Percentiles rank a stretch among this genome's conserved stretches.
Conservation (phyloP, 2,888 invertebrate genomes). For the Epinotia bilunana region DNA sequence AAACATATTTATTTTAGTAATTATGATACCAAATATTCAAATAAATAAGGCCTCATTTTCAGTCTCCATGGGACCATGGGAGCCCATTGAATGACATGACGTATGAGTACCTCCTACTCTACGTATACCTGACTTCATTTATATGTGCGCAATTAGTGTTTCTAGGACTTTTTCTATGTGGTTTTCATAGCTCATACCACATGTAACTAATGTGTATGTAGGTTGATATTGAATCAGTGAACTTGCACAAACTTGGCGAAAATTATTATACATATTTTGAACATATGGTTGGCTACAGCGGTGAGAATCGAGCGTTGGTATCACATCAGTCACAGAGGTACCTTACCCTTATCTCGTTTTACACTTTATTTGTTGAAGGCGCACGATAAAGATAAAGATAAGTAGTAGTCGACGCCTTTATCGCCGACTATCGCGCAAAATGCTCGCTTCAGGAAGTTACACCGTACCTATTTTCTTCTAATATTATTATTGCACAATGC, state of each 20-base stretch:
- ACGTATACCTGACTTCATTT: no score
- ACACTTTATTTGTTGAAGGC: constrained; percentile 82
- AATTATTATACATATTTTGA: constrained; percentile 7
- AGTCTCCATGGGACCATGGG: no score
- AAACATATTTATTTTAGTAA: no score
- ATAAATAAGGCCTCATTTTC: no score
- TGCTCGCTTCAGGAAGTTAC: constrained; percentile 70
- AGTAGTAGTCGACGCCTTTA: constrained; percentile 76
- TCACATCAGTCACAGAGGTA: constrained; percentile 68
- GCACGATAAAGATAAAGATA: constrained; percentile 81
- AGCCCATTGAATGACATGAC: no score
- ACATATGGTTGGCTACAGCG: constrained; percentile 9
- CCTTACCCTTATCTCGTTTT: constrained; percentile 78
- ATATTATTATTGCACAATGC: constrained; percentile 42
- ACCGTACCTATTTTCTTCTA: constrained; percentile 49
- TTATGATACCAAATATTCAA: no score
- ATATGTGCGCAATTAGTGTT: no score
- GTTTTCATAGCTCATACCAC: background rate
- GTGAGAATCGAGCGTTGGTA: constrained; percentile 45
- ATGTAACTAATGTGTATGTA: no score
- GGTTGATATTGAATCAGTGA: background rate
- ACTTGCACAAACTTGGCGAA: background rate
- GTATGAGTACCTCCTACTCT: no score
- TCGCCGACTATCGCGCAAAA: constrained; percentile 75
- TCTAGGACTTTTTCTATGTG: no score